These are phyloP conservation scores for Corvus moneduloides DNA, from an alignment of 2,113 vertebrate species.

Conservation along the genomic window DNA sequence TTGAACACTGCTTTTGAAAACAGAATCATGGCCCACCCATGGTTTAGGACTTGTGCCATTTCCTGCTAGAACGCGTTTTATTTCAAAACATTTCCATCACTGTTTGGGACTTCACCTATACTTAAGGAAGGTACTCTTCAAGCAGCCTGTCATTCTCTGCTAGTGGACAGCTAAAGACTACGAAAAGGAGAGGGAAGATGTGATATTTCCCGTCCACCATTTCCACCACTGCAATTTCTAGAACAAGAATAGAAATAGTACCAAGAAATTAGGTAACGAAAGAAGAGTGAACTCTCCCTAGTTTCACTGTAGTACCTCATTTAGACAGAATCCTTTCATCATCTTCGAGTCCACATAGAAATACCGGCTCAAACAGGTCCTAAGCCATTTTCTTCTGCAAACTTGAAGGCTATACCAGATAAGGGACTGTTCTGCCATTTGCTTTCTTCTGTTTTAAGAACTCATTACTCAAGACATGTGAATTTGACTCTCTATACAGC, in stretches of 20 bases:
- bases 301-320: background rate
- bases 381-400: background rate
- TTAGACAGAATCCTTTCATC: background rate
- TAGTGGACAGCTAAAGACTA: background rate
- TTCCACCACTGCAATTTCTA: background rate
- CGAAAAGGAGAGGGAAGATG: background rate
- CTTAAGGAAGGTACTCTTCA: background rate
- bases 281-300: background rate
- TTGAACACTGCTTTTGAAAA: background rate
- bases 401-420: background rate
- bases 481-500: background rate
- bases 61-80: background rate
- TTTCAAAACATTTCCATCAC: background rate
- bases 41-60: background rate
- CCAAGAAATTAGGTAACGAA: background rate
- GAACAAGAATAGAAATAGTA: background rate
- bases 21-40: background rate
- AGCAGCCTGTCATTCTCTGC: background rate
- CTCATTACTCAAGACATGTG: background rate
- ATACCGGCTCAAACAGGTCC: background rate
- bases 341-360: background rate
- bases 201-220: background rate
- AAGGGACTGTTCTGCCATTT: background rate
- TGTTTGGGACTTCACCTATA: background rate
- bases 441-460: background rate